phyloP scores from a whole-genome alignment of 2,113 vertebrate species.

The Clarias macrocephalus region DNA sequence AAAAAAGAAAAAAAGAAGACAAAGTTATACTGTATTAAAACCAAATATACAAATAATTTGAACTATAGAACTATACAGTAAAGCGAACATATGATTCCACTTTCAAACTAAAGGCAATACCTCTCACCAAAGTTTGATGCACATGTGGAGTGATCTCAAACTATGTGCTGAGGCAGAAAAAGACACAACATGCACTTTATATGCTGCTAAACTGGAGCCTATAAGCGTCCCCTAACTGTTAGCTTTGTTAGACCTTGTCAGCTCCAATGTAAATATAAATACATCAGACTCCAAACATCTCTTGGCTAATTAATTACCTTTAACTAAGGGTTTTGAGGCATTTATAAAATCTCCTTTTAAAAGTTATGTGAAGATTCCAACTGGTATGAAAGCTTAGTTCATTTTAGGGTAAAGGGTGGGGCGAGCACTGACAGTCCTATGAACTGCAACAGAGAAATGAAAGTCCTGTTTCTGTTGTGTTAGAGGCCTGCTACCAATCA shows the following conservation, averaged over 20 bases:
- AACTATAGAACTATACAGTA: not conserved
- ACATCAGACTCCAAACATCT: not conserved
- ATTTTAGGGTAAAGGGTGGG: not conserved
- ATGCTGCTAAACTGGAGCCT: not conserved
- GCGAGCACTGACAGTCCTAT: not conserved
- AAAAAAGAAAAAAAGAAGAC: not conserved
- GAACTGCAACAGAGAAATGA: not conserved
- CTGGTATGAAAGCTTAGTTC: not conserved
- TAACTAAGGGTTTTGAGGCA: not conserved
- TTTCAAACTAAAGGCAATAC: not conserved
- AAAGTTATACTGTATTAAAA: not conserved
- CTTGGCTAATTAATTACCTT: constrained; percentile 1
- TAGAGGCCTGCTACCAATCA: not conserved
- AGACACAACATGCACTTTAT: too few species aligned
- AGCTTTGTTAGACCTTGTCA: not conserved
- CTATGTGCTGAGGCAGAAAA: not conserved
- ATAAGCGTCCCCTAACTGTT: not conserved
- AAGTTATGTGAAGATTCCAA: not conserved
- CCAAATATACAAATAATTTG: not conserved
- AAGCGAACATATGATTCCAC: not conserved
- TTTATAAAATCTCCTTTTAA: not conserved
- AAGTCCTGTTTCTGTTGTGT: not conserved
- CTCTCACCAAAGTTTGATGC: not conserved
- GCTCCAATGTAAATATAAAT: not conserved
- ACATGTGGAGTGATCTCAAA: not conserved